phyloP scores from a whole-genome alignment of 1,140 invertebrate species.

The Heliconius nattereri region DNA sequence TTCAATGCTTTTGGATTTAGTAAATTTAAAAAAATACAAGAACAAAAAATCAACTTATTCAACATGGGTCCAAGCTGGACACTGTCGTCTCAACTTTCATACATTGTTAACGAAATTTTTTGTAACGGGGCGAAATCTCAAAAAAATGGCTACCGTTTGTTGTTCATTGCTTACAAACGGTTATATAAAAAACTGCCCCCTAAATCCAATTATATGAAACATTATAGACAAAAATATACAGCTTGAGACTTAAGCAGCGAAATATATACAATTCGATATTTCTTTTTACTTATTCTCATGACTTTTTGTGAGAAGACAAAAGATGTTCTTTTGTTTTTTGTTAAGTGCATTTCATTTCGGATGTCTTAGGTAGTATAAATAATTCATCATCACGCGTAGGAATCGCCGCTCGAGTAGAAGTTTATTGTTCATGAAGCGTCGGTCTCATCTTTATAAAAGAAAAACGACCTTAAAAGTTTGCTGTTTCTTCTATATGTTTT shows the following conservation, averaged over 20 bases:
- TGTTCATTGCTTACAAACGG: slow-evolving; percentile 4
- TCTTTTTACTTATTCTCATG: background rate
- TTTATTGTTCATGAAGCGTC: slow-evolving; percentile 19
- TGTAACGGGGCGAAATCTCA: background rate
- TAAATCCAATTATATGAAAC: slow-evolving; percentile 1
- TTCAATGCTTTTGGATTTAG: background rate
- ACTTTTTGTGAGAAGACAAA: slow-evolving; percentile 26
- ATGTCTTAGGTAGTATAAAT: slow-evolving; percentile 74
- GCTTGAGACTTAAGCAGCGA: background rate
- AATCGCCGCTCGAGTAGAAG: slow-evolving; percentile 43
- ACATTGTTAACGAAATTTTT: slow-evolving; percentile 12
- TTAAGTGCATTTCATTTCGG: slow-evolving; percentile 73
- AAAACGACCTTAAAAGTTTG: slow-evolving; percentile 3
- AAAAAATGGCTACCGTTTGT: background rate
- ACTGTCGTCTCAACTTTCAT: slow-evolving; percentile 5
- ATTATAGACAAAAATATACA: slow-evolving; percentile 12
- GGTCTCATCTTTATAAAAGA: background rate
- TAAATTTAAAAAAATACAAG: slow-evolving; percentile 36
- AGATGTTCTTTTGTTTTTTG: slow-evolving; percentile 59
- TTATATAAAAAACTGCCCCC: background rate
- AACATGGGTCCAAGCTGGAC: slow-evolving; percentile 6
- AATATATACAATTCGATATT: slow-evolving; percentile 5
- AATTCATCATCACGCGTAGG: slow-evolving; percentile 78
- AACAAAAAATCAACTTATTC: slow-evolving; percentile 42
- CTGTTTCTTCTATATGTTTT: slow-evolving; percentile 3